Evolutionary conservation across 2,888 invertebrate genomes (phyloP), one percentile per base, ranked within the genome.

Genomic region (Amblyjoppa proteus): DNA sequence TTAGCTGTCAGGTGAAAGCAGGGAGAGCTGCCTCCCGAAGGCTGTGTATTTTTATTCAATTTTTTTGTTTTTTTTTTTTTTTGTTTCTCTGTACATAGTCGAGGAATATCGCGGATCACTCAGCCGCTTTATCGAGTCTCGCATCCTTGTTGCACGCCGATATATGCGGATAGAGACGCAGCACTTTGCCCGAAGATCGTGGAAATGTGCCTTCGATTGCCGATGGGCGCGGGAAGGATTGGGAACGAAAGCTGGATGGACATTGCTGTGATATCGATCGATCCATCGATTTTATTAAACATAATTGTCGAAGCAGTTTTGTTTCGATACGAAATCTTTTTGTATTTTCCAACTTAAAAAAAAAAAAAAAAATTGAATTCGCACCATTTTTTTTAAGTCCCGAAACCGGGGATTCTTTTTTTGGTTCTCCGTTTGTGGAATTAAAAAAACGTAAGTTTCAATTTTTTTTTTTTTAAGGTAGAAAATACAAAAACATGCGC

Each of bases 1-100:
- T 71, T 66, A 34, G 75, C 66, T 69, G 83, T 80, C 68, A 76
- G 85, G 82, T 85, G 85, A 85, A 85, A 85, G 85, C 85, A 85
- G 79, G 76, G 80, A 85, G 75, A 85, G 85, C 83, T 83, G 73
- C 68, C 73, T 81, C 74, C 70, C 66, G 28, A 77, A 71, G 73
- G 68, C 82, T 85, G 51, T 68, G 31, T 68, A 38, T 66, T 51
- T 76, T 34, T 76, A 41, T 41, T 41, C 6, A 41, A 41, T 13
- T 51, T 25, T 41, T 77, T 77, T 66, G 76, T 77, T 20, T 34
- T 34, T 4, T 38, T 38, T 38, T 0, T 38, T 7, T 38, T 38
- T 41, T 11, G 11, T 41, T 11, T 20, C 20, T 20, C 20, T 41
- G 41, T 41, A 38, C 51, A 58, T 51, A 49, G 76, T 76, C 76